Percentiles rank a stretch among this genome's conserved stretches.
These are phyloP conservation scores for Agraylea sexmaculata DNA, from an alignment of 1,140 invertebrate genomes.

Conservation along the genomic window DNA sequence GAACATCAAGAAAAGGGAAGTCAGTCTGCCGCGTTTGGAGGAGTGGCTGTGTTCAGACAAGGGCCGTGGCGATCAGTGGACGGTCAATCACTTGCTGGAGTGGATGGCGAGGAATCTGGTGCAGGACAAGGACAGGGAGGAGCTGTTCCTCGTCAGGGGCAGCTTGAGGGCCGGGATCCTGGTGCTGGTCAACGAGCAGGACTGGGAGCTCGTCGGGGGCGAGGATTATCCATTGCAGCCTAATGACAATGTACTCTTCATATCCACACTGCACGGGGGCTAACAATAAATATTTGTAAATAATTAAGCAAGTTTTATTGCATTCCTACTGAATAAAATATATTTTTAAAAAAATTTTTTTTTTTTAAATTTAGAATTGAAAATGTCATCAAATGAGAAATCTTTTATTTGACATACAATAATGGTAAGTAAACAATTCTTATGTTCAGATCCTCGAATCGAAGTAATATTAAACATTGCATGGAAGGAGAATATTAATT, in stretches of 20 bases:
- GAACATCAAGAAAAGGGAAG: conserved; percentile 61
- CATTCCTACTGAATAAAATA: no score
- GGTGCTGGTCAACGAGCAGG: conserved; percentile 82
- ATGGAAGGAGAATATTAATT: no score
- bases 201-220: conserved; percentile 76
- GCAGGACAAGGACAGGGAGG: conserved; percentile 71
- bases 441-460: no score
- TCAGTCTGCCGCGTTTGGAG: conserved; percentile 45
- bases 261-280: conserved; percentile 49
- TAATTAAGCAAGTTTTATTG: no score
- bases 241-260: conserved; percentile 43
- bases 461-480: no score
- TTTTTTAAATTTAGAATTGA: no score
- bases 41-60: conserved; percentile 18
- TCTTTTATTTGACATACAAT: no score
- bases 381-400: no score
- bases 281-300: no score
- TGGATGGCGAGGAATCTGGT: conserved; percentile 82
- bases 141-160: conserved; percentile 77
- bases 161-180: conserved; percentile 81
- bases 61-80: conserved; percentile 4
- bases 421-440: no score
- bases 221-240: conserved; percentile 40
- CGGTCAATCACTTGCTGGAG: conserved; percentile 41
- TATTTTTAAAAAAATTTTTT: no score